Percentiles rank a stretch among this genome's conserved stretches.
phyloP scores from a whole-genome alignment of 2,797 vertebrate species.

The Coendou prehensilis region DNA sequence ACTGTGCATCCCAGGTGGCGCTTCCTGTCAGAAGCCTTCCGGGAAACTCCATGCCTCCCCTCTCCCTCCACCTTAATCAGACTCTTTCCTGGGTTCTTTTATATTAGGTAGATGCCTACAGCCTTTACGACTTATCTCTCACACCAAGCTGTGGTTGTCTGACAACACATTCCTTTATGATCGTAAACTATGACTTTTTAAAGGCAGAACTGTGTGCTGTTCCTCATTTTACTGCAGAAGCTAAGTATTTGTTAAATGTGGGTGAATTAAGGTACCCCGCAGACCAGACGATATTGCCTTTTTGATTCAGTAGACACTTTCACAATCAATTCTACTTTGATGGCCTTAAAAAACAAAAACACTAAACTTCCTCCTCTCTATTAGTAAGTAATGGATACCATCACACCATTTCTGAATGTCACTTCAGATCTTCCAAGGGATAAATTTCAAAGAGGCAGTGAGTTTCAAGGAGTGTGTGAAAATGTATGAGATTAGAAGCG shows the following conservation, averaged over 20 bases:
- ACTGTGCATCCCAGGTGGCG: neutral
- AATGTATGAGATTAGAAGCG: constrained; percentile 45
- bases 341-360: constrained; percentile 43
- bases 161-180: neutral
- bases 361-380: neutral
- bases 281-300: neutral
- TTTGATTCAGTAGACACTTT: constrained; percentile 1
- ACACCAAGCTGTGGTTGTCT: neutral
- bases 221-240: constrained; percentile 16
- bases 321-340: constrained; percentile 58
- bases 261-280: neutral
- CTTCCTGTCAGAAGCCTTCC: constrained; percentile 42
- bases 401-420: neutral
- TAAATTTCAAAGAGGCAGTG: constrained; percentile 13
- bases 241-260: neutral
- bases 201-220: neutral
- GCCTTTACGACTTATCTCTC: neutral
- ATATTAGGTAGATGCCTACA: neutral
- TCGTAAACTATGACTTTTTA: neutral
- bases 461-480: constrained; percentile 40
- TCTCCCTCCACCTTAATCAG: constrained; percentile 1
- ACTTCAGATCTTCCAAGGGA: neutral
- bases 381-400: constrained; percentile 25
- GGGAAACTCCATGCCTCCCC: neutral
- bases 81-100: neutral